These are phyloP conservation scores for Corythornis madagascariensis DNA, from an alignment of 2,113 vertebrate genomes.

Conservation along the genomic window DNA sequence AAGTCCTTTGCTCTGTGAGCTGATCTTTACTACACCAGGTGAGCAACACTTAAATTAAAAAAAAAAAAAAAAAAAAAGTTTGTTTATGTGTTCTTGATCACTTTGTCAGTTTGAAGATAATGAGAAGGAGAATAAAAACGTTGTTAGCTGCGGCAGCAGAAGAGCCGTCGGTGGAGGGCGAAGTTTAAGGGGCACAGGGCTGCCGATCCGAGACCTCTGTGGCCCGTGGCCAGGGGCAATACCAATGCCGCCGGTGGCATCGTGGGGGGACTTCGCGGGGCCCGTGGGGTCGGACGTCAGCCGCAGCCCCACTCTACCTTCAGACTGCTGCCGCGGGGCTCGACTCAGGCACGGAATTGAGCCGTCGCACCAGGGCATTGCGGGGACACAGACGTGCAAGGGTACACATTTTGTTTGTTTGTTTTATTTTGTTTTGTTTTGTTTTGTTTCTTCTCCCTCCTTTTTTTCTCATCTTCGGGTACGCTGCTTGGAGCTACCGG, in stretches of 20 bases:
- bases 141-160: not conserved
- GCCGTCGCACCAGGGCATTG: not conserved
- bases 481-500: not conserved
- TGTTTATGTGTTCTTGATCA: not conserved
- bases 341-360: not conserved
- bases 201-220: not conserved
- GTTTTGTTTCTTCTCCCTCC: not conserved
- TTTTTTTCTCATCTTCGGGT: not conserved
- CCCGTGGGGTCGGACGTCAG: not conserved
- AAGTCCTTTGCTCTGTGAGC: conserved; percentile 27
- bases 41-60: conserved; percentile 52
- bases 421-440: not conserved
- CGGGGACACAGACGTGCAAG: not conserved
- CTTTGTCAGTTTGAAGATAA: not conserved
- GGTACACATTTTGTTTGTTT: not conserved
- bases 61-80: not conserved
- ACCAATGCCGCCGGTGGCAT: not conserved
- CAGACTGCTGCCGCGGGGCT: not conserved
- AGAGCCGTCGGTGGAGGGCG: not conserved
- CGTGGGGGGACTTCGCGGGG: not conserved
- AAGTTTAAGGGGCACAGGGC: too few species aligned
- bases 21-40: conserved; percentile 66
- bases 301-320: not conserved
- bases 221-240: not conserved
- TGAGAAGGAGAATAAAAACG: not conserved